A percentile compares a stretch with the other conserved stretches of the same genome.
Evolutionary conservation across 1,140 invertebrate genomes (phyloP).

Genomic region (Drosophila lowei): DNA sequence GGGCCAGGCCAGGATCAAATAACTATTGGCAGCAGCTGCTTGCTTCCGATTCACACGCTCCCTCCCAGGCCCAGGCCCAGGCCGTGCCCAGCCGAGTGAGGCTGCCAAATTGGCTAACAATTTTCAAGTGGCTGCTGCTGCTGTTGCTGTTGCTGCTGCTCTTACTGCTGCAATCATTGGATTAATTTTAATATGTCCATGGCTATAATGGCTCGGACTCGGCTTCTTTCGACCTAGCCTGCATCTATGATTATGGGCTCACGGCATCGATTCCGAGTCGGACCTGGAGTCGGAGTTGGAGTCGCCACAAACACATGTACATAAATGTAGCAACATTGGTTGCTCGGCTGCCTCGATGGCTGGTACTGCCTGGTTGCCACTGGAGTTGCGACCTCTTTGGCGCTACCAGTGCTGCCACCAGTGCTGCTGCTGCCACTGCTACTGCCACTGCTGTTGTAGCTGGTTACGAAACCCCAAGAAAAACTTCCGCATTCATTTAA

Average conservation of each 20-base stretch:
- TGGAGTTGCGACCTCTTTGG: slow-evolving; percentile 82
- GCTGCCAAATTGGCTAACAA: slow-evolving; percentile 71
- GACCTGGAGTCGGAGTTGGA: slow-evolving; percentile 18
- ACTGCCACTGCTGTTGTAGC: slow-evolving; percentile 59
- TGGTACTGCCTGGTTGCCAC: slow-evolving; percentile 57
- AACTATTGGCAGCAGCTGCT: slow-evolving; percentile 64
- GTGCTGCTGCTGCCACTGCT: slow-evolving; percentile 12
- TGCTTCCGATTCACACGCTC: slow-evolving; percentile 43
- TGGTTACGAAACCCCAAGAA: slow-evolving; percentile 83
- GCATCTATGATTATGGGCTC: slow-evolving; percentile 79
- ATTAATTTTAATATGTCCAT: slow-evolving; percentile 82
- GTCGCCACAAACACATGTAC: slow-evolving; percentile 44
- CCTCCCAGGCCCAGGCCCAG: slow-evolving; percentile 39
- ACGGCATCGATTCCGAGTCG: slow-evolving; percentile 65
- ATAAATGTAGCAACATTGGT: slow-evolving; percentile 78
- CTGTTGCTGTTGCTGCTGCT: slow-evolving; percentile 47
- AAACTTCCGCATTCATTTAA: slow-evolving; percentile 83
- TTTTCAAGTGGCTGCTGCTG: slow-evolving; percentile 65
- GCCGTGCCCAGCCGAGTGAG: slow-evolving; percentile 25
- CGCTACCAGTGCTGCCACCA: slow-evolving; percentile 35
- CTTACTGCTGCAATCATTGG: slow-evolving; percentile 70
- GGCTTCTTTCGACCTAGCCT: slow-evolving; percentile 65
- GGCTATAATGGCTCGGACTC: slow-evolving; percentile 61
- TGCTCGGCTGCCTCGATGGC: slow-evolving; percentile 40
- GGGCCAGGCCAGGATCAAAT: slow-evolving; percentile 61